Evolutionary conservation across 1,140 invertebrate species (phyloP), one percentile per base, ranked within the genome.

Genomic region (Pseudomyrmex dendroicus): DNA sequence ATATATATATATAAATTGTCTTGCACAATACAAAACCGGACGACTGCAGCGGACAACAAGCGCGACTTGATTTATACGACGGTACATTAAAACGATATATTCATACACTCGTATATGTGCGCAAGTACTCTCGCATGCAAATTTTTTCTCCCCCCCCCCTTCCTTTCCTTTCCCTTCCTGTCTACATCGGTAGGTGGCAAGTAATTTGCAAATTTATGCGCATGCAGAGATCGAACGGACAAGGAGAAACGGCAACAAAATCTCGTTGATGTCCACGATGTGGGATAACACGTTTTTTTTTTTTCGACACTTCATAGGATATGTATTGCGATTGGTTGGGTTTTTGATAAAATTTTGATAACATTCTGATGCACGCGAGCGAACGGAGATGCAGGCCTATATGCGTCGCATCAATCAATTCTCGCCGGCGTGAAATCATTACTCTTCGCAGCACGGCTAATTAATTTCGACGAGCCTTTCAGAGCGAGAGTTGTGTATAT

Each of bases 141-240:
- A 77, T 77, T 77, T 67, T 44, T 44, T 48, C 48, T 25, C 3
- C 0, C 2, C 3, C 25, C 2, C 2, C 25, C 3, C 20, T 20
- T 0, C 20, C 20, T 20, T 20, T 20, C 20, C 25, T 3, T 4
- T 1, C 25, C 25, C 1, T 4, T 25, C 46, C 7, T 10, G 12
- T n/a, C 35, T 52, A 67, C 67, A 67, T 77, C 50, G 62, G 63
- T 50, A 67, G 52, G 63, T 67, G 22, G 74, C 62, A 35, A 44
- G 72, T 76, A 74, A 85, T 83, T 85, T 83, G 62, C 76, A 67
- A 74, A 83, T 83, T 56, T 73, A 66, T 83, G 57, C 56, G 50
- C 82, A 66, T 46, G 50, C 82, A 66, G 17, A 61, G 46, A 84
- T 80, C 76, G 57, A 56, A 54, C 44, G 35, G 35, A 20, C 48